Evolutionary conservation across 2,888 invertebrate genomes (phyloP), one percentile per base, ranked within the genome.

Genomic region (Fragum fragum): DNA sequence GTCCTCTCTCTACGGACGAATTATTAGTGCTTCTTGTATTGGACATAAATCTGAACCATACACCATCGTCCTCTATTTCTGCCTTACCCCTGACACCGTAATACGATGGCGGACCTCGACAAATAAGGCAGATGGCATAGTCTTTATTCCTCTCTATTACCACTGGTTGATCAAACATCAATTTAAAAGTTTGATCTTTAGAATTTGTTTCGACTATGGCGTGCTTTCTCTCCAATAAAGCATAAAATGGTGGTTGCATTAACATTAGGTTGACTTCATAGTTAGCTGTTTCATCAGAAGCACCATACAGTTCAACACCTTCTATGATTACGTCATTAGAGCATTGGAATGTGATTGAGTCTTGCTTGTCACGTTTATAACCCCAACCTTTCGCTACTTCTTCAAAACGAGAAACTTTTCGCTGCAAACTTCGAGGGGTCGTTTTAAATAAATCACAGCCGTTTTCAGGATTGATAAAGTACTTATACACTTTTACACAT

Each of bases 401-500:
- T 2, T 16, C 16, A 74, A 85, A 85, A 21, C 85, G 72, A 29
- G 63, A 28, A 61, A 75, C 78, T 21, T 53, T 73, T 18, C 63
- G 39, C 16, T 57, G 61, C 36, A 59, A 52, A 21, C 66, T 75
- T 66, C 85, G 71, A 47, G 69, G 72, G 2, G 55, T 73, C 1
- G 70, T 57, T 23, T 26, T 76, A 42, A 80, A 85, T 21, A 61
- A 59, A 1, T 29, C 42, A n/a, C 28, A 36, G 7, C 36, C 42
- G 26, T 53, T 66, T 42, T 72, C 32, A 2, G 68, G 63, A n/a
- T 78, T 73, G 29, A 76, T 21, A 55, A 71, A 80, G 73, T 81
- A 81, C 68, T 83, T 75, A 39, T 52, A 28, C 26, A 89, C 26
- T 59, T 74, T 78, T 97, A 79, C 63, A 47, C 63, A 59, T 63